Conservation (phyloP, 2,113 vertebrate genomes). For the Brachyistius frenatus region DNA sequence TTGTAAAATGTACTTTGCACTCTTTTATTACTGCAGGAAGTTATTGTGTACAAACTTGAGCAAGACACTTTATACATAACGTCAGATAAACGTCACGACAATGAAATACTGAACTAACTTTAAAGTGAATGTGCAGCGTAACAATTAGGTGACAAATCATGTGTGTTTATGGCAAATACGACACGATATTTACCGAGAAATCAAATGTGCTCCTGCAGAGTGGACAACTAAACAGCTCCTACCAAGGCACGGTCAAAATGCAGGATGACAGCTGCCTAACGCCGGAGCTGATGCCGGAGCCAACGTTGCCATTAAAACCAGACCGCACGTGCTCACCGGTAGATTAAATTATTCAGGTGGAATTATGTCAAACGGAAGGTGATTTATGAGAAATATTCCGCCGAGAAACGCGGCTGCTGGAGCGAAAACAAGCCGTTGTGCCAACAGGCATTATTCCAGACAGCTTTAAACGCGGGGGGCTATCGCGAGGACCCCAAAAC, state of each 20-base stretch:
- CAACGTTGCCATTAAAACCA: not conserved
- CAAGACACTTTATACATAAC: not conserved
- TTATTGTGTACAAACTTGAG: not conserved
- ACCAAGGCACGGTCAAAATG: constrained; percentile 27
- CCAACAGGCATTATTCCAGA: constrained; percentile 56
- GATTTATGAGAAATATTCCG: not conserved
- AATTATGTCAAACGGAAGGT: fast-evolving
- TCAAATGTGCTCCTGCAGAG: constrained; percentile 8
- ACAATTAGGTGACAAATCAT: not conserved
- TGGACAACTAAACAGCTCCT: not conserved
- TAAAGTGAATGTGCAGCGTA: not conserved
- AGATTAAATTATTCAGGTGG: fast-evolving
- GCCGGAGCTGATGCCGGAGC: constrained; percentile 26
- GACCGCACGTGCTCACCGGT: fast-evolving
- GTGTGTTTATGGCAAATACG: not conserved
- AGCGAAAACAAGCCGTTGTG: not conserved
- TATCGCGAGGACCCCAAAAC: constrained; percentile 69
- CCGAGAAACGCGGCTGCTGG: fast-evolving
- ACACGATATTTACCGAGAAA: constrained; percentile 55
- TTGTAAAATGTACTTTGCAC: too few relatives aligned
- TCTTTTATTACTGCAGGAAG: too few relatives aligned
- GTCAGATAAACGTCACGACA: not conserved
- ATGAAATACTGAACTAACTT: not conserved
- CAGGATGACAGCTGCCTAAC: not conserved
- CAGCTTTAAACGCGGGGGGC: constrained; percentile 3